phyloP scores from a whole-genome alignment of 2,797 vertebrate genomes.

The Esox masquinongy region DNA sequence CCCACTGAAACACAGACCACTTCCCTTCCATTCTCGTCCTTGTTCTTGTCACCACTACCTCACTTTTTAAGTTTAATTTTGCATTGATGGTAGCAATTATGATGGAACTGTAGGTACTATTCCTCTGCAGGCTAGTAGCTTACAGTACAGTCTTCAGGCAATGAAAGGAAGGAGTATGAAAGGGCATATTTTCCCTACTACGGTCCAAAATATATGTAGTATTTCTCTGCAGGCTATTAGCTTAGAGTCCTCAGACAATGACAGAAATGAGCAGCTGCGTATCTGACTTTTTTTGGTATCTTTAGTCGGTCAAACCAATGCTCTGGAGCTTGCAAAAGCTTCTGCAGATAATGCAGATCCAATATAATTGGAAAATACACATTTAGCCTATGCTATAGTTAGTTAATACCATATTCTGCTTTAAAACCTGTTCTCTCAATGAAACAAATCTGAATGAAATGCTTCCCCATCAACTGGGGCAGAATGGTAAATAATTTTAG shows the following conservation, averaged over 20 bases:
- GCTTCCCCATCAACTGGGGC: no score
- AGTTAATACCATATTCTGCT: no score
- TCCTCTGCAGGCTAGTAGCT: slow-evolving; percentile 49
- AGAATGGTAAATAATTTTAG: no score
- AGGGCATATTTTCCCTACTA: background rate
- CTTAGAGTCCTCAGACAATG: slow-evolving; percentile 51
- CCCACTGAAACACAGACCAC: slow-evolving; percentile 55
- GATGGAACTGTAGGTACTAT: slow-evolving; percentile 46
- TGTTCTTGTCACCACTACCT: slow-evolving; percentile 27
- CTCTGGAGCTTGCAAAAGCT: no score
- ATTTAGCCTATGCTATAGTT: no score
- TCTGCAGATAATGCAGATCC: no score
- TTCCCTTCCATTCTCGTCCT: slow-evolving; percentile 34
- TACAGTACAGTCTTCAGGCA: slow-evolving; percentile 49
- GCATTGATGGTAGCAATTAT: slow-evolving; percentile 54
- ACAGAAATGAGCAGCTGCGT: slow-evolving; percentile 35
- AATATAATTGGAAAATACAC: no score
- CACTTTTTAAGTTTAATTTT: slow-evolving; percentile 56
- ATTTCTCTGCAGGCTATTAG: slow-evolving; percentile 50
- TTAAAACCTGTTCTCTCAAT: no score
- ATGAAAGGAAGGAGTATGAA: slow-evolving; percentile 43
- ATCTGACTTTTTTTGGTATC: no score
- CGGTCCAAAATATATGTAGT: slow-evolving; percentile 28
- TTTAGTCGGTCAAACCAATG: no score
- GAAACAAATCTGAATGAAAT: no score